Conservation (phyloP, 2,113 vertebrate genomes). For the Orthonyx spaldingii region DNA sequence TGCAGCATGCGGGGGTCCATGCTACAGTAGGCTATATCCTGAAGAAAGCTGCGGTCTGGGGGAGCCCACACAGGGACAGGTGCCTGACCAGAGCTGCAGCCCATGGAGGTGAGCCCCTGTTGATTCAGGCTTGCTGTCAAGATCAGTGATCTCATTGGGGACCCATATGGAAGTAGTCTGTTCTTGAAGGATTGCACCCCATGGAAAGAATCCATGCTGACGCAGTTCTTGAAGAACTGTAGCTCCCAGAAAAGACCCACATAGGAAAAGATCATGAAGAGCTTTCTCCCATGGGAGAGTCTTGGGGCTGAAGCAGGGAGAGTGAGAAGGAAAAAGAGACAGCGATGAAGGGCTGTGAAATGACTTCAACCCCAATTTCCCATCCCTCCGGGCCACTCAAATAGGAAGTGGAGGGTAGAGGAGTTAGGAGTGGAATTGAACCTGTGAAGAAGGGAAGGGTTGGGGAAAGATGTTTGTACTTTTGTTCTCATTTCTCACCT, state of each 20-base stretch:
- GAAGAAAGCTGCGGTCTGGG: not conserved
- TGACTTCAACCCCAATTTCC: not conserved
- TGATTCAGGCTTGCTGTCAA: not conserved
- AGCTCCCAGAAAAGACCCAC: not conserved
- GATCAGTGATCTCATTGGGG: not conserved
- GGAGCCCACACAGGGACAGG: accelerated
- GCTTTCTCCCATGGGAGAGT: accelerated
- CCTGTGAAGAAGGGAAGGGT: not conserved
- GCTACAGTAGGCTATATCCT: not conserved
- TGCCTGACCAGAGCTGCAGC: accelerated
- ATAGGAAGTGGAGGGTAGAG: accelerated
- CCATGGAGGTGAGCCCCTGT: too few relatives aligned
- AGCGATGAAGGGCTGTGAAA: not conserved
- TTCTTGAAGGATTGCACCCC: not conserved
- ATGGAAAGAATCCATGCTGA: not conserved
- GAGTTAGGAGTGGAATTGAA: not conserved
- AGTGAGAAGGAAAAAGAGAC: not conserved
- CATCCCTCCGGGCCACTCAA: accelerated
- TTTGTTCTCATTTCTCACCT: not conserved
- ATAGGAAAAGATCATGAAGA: not conserved
- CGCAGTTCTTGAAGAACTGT: not conserved
- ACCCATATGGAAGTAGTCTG: accelerated
- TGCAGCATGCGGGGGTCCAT: accelerated
- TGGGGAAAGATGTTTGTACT: not conserved
- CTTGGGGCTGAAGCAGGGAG: not conserved